Conservation (phyloP, 2,113 vertebrate species). For the Dunckerocampus dactyliophorus region DNA sequence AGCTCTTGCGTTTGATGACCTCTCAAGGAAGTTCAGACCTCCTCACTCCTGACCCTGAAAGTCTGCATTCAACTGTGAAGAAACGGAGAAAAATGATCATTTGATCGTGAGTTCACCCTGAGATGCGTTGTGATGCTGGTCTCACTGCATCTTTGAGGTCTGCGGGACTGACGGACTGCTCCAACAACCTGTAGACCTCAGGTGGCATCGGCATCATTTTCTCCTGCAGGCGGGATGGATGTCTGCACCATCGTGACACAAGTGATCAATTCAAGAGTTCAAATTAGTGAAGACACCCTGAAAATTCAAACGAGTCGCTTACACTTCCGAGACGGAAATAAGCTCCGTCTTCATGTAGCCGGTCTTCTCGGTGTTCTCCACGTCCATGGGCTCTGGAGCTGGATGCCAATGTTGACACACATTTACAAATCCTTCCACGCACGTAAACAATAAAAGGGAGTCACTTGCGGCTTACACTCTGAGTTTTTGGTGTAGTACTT, state of each 20-base stretch:
- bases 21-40: not conserved
- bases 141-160: conserved; percentile 83
- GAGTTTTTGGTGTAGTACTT: conserved; percentile 93
- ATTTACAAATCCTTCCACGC: not conserved
- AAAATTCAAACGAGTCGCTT: conserved; percentile 56
- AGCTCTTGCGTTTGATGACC: not conserved
- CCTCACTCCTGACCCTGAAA: not conserved
- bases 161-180: conserved; percentile 69
- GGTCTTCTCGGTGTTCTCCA: conserved; percentile 73
- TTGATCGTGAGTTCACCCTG: not conserved
- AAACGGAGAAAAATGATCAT: not conserved
- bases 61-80: not conserved
- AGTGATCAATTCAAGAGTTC: not conserved
- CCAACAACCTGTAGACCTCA: conserved; percentile 82
- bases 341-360: conserved; percentile 95
- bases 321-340: conserved; percentile 98
- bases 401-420: not conserved
- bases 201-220: conserved; percentile 91
- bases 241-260: conserved; percentile 59
- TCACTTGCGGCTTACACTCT: conserved; percentile 73
- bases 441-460: not conserved
- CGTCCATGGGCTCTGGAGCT: conserved; percentile 91
- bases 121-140: not conserved
- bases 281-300: not conserved
- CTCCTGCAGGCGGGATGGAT: conserved; percentile 83